Conservation (phyloP, 2,113 vertebrate species). For the Nothoprocta perdicaria region DNA sequence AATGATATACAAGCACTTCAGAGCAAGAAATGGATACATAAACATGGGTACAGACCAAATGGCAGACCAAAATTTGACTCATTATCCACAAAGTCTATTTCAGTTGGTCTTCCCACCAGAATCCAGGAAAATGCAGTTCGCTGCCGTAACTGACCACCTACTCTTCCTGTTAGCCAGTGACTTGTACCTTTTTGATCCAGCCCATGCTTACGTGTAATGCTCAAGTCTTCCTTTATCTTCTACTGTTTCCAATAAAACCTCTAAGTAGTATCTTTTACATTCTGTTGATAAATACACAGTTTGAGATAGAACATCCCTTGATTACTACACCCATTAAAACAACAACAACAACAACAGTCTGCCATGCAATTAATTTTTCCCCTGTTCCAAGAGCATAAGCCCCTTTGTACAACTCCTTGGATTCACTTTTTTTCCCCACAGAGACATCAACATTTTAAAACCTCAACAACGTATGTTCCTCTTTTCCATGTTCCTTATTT, state of each 20-base stretch:
- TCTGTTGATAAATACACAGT: background rate
- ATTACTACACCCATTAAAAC: background rate
- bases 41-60: background rate
- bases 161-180: background rate
- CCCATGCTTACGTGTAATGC: background rate
- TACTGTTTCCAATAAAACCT: background rate
- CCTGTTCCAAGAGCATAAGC: background rate
- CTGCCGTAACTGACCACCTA: conserved; percentile 10
- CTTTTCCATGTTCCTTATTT: background rate
- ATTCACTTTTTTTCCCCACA: background rate
- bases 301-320: background rate
- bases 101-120: background rate
- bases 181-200: background rate
- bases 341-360: background rate
- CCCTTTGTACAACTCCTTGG: background rate
- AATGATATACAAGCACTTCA: background rate
- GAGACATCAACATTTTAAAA: background rate
- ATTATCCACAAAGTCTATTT: conserved; percentile 41
- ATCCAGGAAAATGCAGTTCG: conserved; percentile 8
- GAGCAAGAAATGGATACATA: background rate
- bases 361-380: background rate
- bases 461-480: background rate
- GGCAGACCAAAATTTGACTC: conserved; percentile 50
- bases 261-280: background rate
- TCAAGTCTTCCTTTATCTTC: background rate